Evolutionary conservation across 2,113 vertebrate species (phyloP).

Genomic region (Oenanthe oenanthe): DNA sequence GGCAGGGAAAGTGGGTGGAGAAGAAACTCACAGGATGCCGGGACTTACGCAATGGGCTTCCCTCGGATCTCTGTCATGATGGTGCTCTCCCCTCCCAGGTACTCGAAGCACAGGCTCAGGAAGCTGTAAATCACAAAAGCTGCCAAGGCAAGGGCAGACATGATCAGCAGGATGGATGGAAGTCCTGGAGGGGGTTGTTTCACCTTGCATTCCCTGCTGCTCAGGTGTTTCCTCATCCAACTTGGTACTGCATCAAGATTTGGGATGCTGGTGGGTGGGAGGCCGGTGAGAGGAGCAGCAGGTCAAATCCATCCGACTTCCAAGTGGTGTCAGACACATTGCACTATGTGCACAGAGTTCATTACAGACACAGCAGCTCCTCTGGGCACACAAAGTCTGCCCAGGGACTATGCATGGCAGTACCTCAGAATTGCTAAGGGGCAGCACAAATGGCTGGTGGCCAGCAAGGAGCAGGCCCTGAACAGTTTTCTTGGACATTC

Average conservation of each 20-base stretch:
- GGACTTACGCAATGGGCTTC: slow-evolving; percentile 87
- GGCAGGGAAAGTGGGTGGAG: not conserved
- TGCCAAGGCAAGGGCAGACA: slow-evolving; percentile 57
- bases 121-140: slow-evolving; percentile 99
- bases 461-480: not conserved
- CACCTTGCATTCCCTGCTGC: not conserved
- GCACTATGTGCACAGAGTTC: not conserved
- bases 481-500: not conserved
- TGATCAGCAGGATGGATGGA: not conserved
- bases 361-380: not conserved
- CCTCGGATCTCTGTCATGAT: slow-evolving; percentile 97
- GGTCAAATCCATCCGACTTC: not conserved
- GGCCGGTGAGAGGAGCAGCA: not conserved
- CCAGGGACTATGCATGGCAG: not conserved
- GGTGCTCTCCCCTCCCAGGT: slow-evolving; percentile 93
- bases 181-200: not conserved
- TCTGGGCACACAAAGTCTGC: not conserved
- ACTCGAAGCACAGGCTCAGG: slow-evolving; percentile 95
- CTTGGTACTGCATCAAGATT: not conserved
- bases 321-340: fast-evolving
- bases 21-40: not conserved
- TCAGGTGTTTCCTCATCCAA: not conserved
- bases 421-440: not conserved
- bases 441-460: not conserved
- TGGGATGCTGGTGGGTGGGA: not conserved